Percentiles rank a stretch among this genome's conserved stretches.
phyloP scores from a whole-genome alignment of 2,113 vertebrate genomes.

The Cochlearius cochlearius region DNA sequence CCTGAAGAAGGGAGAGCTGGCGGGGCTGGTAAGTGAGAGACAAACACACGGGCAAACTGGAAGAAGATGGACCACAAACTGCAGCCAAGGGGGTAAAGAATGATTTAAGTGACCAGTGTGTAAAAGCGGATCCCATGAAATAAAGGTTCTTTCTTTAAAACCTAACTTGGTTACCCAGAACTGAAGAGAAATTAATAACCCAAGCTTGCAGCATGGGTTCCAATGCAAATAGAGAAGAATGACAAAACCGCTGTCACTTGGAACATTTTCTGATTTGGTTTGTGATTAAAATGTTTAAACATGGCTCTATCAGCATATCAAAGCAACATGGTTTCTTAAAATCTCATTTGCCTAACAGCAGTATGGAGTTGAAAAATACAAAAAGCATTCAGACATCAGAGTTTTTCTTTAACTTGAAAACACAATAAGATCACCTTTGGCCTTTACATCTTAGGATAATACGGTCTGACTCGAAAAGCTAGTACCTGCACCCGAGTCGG shows the following conservation, averaged over 20 bases:
- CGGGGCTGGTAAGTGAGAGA: neutral
- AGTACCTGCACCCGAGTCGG: neutral
- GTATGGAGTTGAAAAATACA: neutral
- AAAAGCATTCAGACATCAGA: neutral
- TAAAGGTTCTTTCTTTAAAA: neutral
- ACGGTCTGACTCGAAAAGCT: neutral
- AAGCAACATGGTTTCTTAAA: neutral
- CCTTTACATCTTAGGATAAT: neutral
- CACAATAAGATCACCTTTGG: neutral
- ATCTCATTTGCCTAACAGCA: neutral
- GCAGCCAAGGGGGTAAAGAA: neutral
- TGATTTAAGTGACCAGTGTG: neutral
- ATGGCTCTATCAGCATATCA: neutral
- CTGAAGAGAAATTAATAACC: neutral
- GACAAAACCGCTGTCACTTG: neutral
- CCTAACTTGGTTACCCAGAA: neutral
- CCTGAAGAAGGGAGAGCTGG: neutral
- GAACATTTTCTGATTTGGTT: neutral
- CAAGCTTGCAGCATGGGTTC: neutral
- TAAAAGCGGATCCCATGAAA: neutral
- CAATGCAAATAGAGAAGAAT: neutral
- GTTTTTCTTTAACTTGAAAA: neutral
- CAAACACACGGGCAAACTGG: neutral
- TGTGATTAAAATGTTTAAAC: neutral
- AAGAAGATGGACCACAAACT: neutral